phyloP scores from a whole-genome alignment of 2,113 vertebrate genomes.

The Cottus gobio region DNA sequence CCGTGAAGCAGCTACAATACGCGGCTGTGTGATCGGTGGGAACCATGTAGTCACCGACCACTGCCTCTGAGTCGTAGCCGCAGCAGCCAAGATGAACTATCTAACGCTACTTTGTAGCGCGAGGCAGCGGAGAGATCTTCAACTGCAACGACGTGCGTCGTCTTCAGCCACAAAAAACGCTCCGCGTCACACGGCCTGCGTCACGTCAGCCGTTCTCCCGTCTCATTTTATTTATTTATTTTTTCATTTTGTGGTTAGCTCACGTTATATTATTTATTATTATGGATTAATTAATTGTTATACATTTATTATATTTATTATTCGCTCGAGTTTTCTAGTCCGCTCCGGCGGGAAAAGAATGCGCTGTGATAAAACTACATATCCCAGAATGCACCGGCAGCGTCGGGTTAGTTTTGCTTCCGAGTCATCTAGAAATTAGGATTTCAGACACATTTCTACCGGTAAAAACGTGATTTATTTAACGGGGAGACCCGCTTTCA shows the following conservation, averaged over 20 bases:
- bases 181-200: neutral
- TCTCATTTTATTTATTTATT: neutral
- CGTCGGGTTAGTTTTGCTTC: conserved; percentile 47
- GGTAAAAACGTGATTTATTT: conserved; percentile 32
- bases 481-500: rapidly evolving
- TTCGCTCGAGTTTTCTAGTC: too few relatives aligned
- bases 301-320: too few relatives aligned
- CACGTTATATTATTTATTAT: neutral
- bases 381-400: conserved; percentile 48
- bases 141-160: conserved; percentile 13
- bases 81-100: conserved; percentile 33
- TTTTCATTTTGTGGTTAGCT: neutral
- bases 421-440: conserved; percentile 18
- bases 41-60: conserved; percentile 62
- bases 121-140: conserved; percentile 31
- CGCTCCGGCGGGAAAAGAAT: neutral
- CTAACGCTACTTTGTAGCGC: conserved; percentile 3
- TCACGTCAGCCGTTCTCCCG: neutral
- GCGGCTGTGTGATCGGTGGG: conserved; percentile 30
- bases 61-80: conserved; percentile 27
- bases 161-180: neutral
- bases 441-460: neutral
- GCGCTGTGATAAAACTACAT: conserved; percentile 25
- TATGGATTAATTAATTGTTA: too few relatives aligned
- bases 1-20: conserved; percentile 42